Base-by-base conservation (phyloP, 2,797 vertebrate species). In the Crocidura indochinensis region DNA sequence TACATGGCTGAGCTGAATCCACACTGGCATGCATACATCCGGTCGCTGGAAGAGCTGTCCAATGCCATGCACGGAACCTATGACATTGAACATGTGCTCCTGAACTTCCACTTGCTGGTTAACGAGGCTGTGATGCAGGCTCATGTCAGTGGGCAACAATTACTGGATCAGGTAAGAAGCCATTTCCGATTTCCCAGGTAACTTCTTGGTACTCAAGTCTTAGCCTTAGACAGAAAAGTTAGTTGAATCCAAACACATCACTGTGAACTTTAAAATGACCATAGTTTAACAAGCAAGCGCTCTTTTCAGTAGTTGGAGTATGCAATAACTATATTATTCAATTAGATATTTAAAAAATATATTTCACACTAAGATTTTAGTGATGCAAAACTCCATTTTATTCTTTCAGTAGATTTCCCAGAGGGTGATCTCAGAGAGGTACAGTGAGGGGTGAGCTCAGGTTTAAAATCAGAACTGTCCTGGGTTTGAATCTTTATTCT, bases 1-100 rank as follows among this genome's bases (percentile, higher is more conserved):
- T 98, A 97, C 80, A n/a, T 98, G 95, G 98, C 98, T 0, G 99
- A 99, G 97, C 98, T 99, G 27, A 98, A 99, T 88, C 51, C 93
- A 51, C 98, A 98, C 78, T 99, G 99, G 99, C 97, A 95, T 73
- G 98, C 97, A 0, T 99, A 98, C 38, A 97, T 99, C 62, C 97
- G 94, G 87, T 98, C 98, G 0, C 91, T 99, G 96, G 99, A 99
- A 96, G 97, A 98, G 49, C 97, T 99, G 60, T 98, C 98, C 0
- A 77, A 96, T 0, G 97, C 98, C 7, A 98, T 98, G 98, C 97
- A 97, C 0, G 98, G 98, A 2, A 86, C 96, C 0, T 97, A 98
- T 0, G 97, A 98, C 83, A 81, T 99, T 8, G 99, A 99, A 90
- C 97, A 98, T 0, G 97, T 98, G 87, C 98, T 99, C 38, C 96